phyloP scores from a whole-genome alignment of 1,140 invertebrate species.

The Heliconius congener region DNA sequence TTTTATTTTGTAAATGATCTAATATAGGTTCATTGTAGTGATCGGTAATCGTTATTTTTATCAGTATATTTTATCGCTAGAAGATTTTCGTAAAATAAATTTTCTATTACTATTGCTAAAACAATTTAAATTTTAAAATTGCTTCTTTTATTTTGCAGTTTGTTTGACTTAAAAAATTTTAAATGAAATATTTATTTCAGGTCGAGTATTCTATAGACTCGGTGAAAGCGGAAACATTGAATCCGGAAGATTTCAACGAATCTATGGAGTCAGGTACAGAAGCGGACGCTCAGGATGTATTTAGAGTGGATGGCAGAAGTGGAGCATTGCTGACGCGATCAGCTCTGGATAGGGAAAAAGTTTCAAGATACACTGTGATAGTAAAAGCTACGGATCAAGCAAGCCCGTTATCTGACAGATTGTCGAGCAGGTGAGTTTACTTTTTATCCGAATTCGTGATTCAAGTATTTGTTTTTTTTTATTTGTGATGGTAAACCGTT shows the following conservation, averaged over 20 bases:
- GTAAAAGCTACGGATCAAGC: conserved; percentile 93
- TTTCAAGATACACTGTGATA: conserved; percentile 92
- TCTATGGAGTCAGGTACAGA: conserved; percentile 51
- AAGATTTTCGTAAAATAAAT: too few species aligned
- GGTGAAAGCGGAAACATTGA: conserved; percentile 83
- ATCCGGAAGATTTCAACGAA: conserved; percentile 69
- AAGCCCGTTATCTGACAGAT: conserved; percentile 85
- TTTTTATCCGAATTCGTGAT: conserved; percentile 10
- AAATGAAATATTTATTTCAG: conserved; percentile 50
- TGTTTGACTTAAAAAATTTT: background rate
- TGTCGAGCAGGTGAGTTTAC: conserved; percentile 84
- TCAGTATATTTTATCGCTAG: too few species aligned
- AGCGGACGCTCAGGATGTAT: conserved; percentile 83
- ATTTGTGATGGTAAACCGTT: background rate
- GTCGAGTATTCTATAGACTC: conserved; percentile 90
- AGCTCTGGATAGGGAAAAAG: conserved; percentile 92
- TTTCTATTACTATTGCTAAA: too few species aligned
- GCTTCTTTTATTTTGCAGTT: too few species aligned
- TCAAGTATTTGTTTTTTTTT: background rate
- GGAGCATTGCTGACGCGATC: conserved; percentile 93
- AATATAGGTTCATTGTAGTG: too few species aligned
- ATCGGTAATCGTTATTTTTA: too few species aligned
- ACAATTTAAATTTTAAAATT: too few species aligned
- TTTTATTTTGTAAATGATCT: too few species aligned
- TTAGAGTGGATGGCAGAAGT: conserved; percentile 90